Evolutionary conservation across 37 sponge, comb jelly and placozoan species (phyloP).

Genomic region (Oopsacas minuta): DNA sequence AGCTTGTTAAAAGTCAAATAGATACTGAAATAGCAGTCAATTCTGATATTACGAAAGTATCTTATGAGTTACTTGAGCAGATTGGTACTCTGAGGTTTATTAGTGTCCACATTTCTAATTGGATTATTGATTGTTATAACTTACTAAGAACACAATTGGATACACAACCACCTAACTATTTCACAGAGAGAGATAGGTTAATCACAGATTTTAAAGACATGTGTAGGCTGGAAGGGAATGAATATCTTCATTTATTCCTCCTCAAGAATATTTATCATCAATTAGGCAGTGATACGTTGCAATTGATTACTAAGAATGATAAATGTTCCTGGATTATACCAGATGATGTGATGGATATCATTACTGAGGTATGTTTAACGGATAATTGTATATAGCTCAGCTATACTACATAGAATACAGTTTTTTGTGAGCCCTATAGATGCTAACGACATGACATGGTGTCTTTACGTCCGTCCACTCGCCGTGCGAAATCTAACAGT

Average conservation of each 20-base stretch:
- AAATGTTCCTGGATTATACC: neutral
- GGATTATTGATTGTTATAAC: neutral
- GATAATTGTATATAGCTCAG: too few species aligned
- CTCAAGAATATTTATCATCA: neutral
- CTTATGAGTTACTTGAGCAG: neutral
- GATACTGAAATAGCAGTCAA: neutral
- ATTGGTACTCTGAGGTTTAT: neutral
- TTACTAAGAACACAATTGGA: neutral
- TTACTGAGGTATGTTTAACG: neutral
- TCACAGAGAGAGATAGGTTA: neutral
- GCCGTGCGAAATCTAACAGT: too few species aligned
- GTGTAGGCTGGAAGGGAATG: neutral
- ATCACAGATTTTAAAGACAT: neutral
- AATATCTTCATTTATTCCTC: neutral
- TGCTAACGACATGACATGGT: too few species aligned
- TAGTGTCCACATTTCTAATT: neutral
- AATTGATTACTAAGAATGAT: neutral
- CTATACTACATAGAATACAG: too few species aligned
- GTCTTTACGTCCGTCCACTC: too few species aligned
- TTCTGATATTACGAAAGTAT: neutral
- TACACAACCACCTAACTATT: neutral
- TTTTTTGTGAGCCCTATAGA: too few species aligned
- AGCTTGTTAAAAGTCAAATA: neutral
- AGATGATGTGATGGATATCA: neutral
- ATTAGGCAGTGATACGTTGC: neutral